A percentile compares a stretch with the other conserved stretches of the same genome.
Evolutionary conservation across 2,888 invertebrate species (phyloP).

Genomic region (Epiperipatus broadwayi): DNA sequence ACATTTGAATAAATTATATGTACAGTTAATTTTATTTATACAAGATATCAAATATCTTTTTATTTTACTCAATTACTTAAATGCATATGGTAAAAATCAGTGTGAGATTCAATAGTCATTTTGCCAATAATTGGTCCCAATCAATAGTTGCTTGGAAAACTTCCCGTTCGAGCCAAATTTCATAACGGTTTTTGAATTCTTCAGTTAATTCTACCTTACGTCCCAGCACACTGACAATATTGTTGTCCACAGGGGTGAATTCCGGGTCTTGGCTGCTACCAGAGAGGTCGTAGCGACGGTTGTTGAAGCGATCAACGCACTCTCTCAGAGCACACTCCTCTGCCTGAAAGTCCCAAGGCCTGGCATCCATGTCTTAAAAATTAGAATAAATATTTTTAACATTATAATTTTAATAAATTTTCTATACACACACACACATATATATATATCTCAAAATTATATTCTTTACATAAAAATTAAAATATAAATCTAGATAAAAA

Average conservation of each 20-base stretch:
- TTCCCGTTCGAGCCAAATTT: slow-evolving; percentile 86
- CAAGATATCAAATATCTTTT: too few relatives aligned
- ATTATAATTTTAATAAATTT: not conserved
- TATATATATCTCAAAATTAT: too few relatives aligned
- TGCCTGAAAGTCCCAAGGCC: slow-evolving; percentile 93
- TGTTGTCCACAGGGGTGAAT: slow-evolving; percentile 51
- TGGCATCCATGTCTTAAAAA: slow-evolving; percentile 62
- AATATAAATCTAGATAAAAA: too few relatives aligned
- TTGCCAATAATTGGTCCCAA: slow-evolving; percentile 39
- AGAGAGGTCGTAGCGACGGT: slow-evolving; percentile 62
- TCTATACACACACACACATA: not conserved
- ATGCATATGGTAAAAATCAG: too few relatives aligned
- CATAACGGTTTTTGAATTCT: slow-evolving; percentile 79
- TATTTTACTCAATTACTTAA: too few relatives aligned
- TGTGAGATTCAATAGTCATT: too few relatives aligned
- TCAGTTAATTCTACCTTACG: slow-evolving; percentile 61
- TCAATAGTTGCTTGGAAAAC: slow-evolving; percentile 57
- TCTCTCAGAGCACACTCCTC: slow-evolving; percentile 86
- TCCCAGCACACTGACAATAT: slow-evolving; percentile 60
- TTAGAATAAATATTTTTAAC: not conserved
- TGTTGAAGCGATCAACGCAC: slow-evolving; percentile 88
- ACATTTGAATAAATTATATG: too few relatives aligned
- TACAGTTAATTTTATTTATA: too few relatives aligned
- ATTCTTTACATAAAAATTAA: too few relatives aligned
- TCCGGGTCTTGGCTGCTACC: slow-evolving; percentile 35